Evolutionary conservation across 2,888 invertebrate genomes (phyloP).

Genomic region (Exephanes ischioxanthus): DNA sequence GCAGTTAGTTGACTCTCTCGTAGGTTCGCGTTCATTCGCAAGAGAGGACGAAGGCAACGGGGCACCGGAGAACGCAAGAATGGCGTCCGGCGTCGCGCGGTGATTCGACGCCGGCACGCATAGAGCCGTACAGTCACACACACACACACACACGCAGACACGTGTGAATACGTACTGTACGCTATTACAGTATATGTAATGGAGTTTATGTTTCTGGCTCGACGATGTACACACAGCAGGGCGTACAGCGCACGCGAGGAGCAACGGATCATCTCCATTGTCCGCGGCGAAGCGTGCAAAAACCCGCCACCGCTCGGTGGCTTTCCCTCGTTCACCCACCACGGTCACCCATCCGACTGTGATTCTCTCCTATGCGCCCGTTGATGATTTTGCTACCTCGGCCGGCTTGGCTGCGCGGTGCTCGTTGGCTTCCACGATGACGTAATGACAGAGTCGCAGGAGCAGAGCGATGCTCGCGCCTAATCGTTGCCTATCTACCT

Average conservation of each 20-base stretch:
- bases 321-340: slow-evolving; percentile 81
- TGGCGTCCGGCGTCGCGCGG: slow-evolving; percentile 58
- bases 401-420: slow-evolving; percentile 42
- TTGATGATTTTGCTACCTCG: slow-evolving; percentile 41
- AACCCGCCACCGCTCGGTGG: slow-evolving; percentile 67
- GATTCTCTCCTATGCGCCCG: slow-evolving; percentile 2
- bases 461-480: slow-evolving; percentile 29
- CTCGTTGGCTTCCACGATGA: slow-evolving; percentile 76
- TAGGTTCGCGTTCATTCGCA: slow-evolving; percentile 45
- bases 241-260: slow-evolving; percentile 67
- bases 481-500: slow-evolving; percentile 38
- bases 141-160: not conserved
- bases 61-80: slow-evolving; percentile 54
- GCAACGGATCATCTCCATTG: slow-evolving; percentile 78
- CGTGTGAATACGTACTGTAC: not conserved
- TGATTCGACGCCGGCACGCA: slow-evolving; percentile 63
- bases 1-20: slow-evolving; percentile 11
- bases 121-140: slow-evolving; percentile 19
- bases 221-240: slow-evolving; percentile 63
- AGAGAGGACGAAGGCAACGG: slow-evolving; percentile 47
- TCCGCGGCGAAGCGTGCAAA: slow-evolving; percentile 82
- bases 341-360: slow-evolving; percentile 77
- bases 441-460: slow-evolving; percentile 74
- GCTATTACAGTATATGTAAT: not conserved
- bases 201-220: slow-evolving; percentile 39